These are phyloP conservation scores for Hyles lineata DNA, from an alignment of 2,888 invertebrate genomes.

Conservation along the genomic window DNA sequence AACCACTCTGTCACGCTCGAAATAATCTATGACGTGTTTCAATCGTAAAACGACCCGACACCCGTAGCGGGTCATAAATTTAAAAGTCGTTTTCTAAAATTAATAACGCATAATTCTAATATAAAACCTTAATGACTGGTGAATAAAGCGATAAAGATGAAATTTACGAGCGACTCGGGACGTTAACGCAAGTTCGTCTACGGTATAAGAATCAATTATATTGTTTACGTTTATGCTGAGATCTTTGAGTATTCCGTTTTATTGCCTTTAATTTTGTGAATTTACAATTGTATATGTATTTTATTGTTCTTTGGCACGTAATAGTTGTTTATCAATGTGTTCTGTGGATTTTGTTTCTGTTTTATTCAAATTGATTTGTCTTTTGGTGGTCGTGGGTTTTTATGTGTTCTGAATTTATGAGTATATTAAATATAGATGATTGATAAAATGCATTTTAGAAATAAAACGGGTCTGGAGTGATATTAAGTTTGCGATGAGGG, in stretches of 20 bases:
- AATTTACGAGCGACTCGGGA: conserved; percentile 63
- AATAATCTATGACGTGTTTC: conserved; percentile 49
- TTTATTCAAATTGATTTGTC: not conserved
- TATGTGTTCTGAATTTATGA: too few relatives aligned
- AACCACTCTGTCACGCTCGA: not conserved
- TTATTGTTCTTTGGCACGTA: conserved; percentile 24
- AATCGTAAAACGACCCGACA: conserved; percentile 56
- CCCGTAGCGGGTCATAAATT: conserved; percentile 64
- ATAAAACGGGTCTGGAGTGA: too few relatives aligned
- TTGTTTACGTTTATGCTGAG: conserved; percentile 56
- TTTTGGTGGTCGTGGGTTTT: not conserved
- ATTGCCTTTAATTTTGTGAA: conserved; percentile 24
- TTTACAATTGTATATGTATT: conserved; percentile 20
- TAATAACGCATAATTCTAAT: conserved; percentile 78
- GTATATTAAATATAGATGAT: too few relatives aligned
- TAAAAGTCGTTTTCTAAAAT: conserved; percentile 76
- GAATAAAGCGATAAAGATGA: conserved; percentile 77
- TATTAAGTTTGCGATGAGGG: too few relatives aligned
- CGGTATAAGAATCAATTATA: conserved; percentile 66
- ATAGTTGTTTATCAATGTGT: not conserved
- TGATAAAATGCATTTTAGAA: too few relatives aligned
- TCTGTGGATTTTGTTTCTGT: not conserved
- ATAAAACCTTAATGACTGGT: conserved; percentile 80
- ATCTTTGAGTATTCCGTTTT: conserved; percentile 39
- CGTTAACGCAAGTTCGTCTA: conserved; percentile 64